phyloP scores from a whole-genome alignment of 2,888 invertebrate species.

The Plebejus melissa region DNA sequence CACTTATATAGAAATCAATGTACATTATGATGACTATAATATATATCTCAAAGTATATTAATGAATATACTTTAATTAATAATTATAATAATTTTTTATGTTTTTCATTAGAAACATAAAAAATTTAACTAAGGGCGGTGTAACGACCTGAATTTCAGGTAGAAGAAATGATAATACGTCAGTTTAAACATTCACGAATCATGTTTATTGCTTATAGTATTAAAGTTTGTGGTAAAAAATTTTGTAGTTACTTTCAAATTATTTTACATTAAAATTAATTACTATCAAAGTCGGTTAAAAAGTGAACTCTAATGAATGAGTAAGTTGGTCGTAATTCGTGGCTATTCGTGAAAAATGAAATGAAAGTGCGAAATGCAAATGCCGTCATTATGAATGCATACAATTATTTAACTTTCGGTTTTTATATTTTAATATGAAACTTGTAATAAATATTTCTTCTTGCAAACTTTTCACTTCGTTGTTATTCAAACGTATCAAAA shows the following conservation, averaged over 20 bases:
- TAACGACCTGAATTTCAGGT: not conserved
- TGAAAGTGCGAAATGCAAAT: not conserved
- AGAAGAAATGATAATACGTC: not conserved
- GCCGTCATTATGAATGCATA: not conserved
- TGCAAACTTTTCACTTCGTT: no score
- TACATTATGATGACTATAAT: no score
- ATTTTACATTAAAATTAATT: no score
- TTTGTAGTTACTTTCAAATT: not conserved
- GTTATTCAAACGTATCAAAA: no score
- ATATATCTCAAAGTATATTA: no score
- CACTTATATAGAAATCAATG: no score
- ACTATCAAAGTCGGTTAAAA: not conserved
- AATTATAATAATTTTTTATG: no score
- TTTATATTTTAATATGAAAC: not conserved
- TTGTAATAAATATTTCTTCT: not conserved
- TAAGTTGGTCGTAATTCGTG: slow-evolving; percentile 1
- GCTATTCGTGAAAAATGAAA: slow-evolving; percentile 8
- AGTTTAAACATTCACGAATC: not conserved
- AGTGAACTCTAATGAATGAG: not conserved
- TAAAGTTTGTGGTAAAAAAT: not conserved
- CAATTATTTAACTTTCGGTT: slow-evolving; percentile 5
- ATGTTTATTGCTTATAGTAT: not conserved
- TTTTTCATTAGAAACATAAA: not conserved
- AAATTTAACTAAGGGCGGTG: not conserved
- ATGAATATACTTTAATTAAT: no score